Base-by-base conservation (phyloP, 2,888 invertebrate genomes). In the Serripes groenlandicus region DNA sequence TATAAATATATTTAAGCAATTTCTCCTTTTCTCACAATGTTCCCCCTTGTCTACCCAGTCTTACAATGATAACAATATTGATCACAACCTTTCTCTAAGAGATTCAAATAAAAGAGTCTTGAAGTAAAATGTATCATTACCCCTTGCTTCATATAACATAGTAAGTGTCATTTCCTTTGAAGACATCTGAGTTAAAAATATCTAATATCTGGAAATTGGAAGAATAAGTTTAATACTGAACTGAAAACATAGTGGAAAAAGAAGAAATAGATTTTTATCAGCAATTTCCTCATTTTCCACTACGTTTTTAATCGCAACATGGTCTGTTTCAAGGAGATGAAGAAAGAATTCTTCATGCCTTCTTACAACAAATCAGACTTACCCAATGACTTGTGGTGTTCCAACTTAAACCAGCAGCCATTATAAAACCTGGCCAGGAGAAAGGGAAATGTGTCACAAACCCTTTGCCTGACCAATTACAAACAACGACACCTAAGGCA, bases 401-500 rank as follows among this genome's bases (percentile, higher is more conserved):
- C 96, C 96, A 96, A 0, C 96, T 92, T 66, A 96, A 93, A 11
- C 96, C 96, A 58, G 96, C 95, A 21, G 95, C 95, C 72, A 96
- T 94, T 21, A 96, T 90, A 87, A 96, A 95, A 3, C 96, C 96
- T 11, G 96, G 96, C 96, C 96, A 96, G 60, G 95, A 95, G 90
- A 96, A 96, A 2, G 95, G 95, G 80, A 95, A 95, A 11, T 96
- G 96, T n/a, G 96, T 96, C 66, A 96, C 94, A 88, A 96, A 96
- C 88, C 96, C 96, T 86, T 95, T 95, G 56, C 96, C 96, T 15
- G 96, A 96, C 96, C 96, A 96, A 88, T 96, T 95, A 60, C 96
- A 96, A 1, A 96, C 95, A 18, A 96, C 94, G 72, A 96, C 92
- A 11, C 96, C 96, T 37, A 96, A 93, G 92, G 91, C 95, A 93